Base-by-base conservation (phyloP, 92 coral and sea anemone genomes). In the Hydrozoanthus gracilis region DNA sequence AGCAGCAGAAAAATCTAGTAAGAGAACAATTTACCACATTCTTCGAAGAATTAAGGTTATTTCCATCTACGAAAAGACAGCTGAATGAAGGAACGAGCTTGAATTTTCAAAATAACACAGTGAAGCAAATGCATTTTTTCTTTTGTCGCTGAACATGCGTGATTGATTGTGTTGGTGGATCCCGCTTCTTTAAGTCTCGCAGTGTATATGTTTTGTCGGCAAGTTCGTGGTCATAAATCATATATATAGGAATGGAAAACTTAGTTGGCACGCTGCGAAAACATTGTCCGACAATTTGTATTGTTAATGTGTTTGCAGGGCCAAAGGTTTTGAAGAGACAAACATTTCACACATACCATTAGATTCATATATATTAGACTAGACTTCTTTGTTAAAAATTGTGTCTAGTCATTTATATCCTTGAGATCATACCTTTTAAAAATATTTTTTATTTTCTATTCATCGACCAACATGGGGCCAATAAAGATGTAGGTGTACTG, bases 151-250 rank as follows among this genome's bases (percentile, higher is more conserved):
- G 13, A 60, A 16, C 49, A 49, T 80, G 74, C 74, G 56, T 64
- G 49, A 10, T 20, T 18, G 44, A 80, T 65, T 80, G 73, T 79
- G 8, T 79, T 44, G 71, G 44, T 44, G 39, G 60, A 79, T 68
- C n/a, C 73, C 73, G 84, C 73, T 79, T 61, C 46, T 66, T 10
- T 44, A 46, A 79, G 56, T 10, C 27, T 14, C 47, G 16, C 16
- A 15, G 44, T 44, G 84, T 44, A 49, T 13, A 27, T 17, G 73
- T 47, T 79, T 79, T 62, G 84, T 79, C 84, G 56, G 58, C 73
- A 79, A 64, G 45, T 79, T 47, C 47, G 11, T 79, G 4, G 45
- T 16, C 18, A 79, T 79, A 79, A 62, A 79, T 79, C 84, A 79
- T 39, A 78, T 14, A 17, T 7, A 15, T 44, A 47, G 73, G 44